phyloP scores from a whole-genome alignment of 2,797 vertebrate genomes.

The Pagetopsis macropterus region DNA sequence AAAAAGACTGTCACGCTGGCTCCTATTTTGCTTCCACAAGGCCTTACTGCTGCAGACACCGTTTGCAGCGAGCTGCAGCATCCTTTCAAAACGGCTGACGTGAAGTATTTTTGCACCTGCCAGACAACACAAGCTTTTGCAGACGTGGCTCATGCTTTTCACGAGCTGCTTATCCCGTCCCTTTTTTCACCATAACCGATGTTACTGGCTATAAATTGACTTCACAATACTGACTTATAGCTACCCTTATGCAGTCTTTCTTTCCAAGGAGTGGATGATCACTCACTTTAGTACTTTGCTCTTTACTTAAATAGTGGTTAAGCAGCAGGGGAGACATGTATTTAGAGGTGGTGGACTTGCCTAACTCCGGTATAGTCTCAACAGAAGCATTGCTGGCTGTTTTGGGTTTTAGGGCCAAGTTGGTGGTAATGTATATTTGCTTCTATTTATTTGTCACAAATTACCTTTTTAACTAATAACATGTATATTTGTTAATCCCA shows the following conservation, averaged over 20 bases:
- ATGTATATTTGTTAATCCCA: conserved; percentile 67
- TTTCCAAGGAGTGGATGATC: conserved; percentile 5
- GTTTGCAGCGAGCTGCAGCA: conserved; percentile 55
- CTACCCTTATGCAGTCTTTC: conserved; percentile 38
- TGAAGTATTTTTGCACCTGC: conserved; percentile 45
- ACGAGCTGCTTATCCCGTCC: conserved; percentile 54
- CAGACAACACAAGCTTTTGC: conserved; percentile 38
- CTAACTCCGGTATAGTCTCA: conserved; percentile 22
- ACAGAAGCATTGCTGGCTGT: conserved; percentile 45
- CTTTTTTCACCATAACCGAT: conserved; percentile 37
- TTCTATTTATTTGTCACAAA: conserved; percentile 83
- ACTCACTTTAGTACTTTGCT: conserved; percentile 15
- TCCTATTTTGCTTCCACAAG: conserved; percentile 56
- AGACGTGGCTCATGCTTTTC: conserved; percentile 56
- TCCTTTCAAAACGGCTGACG: conserved; percentile 59
- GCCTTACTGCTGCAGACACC: conserved; percentile 72
- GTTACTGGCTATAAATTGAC: conserved; percentile 48
- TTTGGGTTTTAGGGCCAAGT: conserved; percentile 42
- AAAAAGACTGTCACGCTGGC: conserved; percentile 41
- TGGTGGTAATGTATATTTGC: conserved; percentile 65
- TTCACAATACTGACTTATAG: conserved; percentile 40
- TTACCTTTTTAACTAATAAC: conserved; percentile 69
- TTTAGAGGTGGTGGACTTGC: conserved; percentile 32
- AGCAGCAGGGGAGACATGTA: conserved; percentile 38
- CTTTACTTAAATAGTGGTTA: conserved; percentile 42